These are phyloP conservation scores for Syrrhaptes paradoxus DNA, from an alignment of 2,113 vertebrate species.

Conservation along the genomic window DNA sequence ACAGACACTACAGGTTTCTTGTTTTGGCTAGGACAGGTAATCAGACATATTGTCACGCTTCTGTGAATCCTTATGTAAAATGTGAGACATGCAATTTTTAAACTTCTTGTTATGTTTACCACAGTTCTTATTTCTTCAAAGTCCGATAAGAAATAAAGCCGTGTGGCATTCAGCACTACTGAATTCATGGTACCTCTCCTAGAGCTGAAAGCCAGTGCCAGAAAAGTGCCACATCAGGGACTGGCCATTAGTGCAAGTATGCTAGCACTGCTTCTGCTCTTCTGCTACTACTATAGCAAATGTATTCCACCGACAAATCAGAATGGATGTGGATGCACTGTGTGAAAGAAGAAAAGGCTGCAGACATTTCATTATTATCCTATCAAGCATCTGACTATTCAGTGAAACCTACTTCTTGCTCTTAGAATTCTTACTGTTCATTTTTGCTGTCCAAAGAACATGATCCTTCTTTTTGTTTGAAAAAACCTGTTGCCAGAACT, in stretches of 20 bases:
- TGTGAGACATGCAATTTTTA: too few species aligned
- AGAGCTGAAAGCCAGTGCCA: background rate
- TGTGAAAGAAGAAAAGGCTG: background rate
- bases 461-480: background rate
- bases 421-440: background rate
- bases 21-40: too few species aligned
- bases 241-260: too few species aligned
- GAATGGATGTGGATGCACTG: background rate
- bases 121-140: too few species aligned
- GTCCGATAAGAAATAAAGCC: too few species aligned
- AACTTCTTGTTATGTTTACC: too few species aligned
- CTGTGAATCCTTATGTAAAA: too few species aligned
- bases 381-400: background rate
- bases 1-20: too few species aligned
- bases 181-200: background rate
- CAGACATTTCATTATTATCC: background rate
- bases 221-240: background rate
- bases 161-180: too few species aligned
- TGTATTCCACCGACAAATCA: background rate
- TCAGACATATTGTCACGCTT: too few species aligned
- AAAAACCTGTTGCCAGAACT: background rate
- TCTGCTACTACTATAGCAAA: background rate
- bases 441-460: background rate
- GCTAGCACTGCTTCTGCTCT: background rate
- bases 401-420: background rate